Evolutionary conservation across 1,140 invertebrate species (phyloP).

Genomic region (Ceratina australensis): DNA sequence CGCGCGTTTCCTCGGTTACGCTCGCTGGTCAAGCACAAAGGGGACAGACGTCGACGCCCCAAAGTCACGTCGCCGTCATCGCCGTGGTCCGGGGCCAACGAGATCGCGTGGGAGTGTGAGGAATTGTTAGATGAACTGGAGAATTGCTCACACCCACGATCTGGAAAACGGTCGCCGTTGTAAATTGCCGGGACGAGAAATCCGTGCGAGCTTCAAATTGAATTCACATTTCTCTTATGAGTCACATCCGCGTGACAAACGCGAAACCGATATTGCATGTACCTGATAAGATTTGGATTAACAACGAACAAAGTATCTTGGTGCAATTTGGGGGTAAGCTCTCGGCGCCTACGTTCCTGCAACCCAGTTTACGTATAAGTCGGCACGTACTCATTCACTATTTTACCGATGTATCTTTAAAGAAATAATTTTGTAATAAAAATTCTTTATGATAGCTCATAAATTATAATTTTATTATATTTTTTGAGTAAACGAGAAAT

Average conservation of each 20-base stretch:
- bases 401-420: no score
- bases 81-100: conserved; percentile 1
- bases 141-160: conserved; percentile 65
- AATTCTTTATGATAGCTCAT: not conserved
- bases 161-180: conserved; percentile 49
- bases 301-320: not conserved
- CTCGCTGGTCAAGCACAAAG: conserved; percentile 62
- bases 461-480: not conserved
- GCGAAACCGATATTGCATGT: not conserved
- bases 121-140: conserved; percentile 67
- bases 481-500: no score
- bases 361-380: conserved; percentile 43
- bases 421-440: not conserved
- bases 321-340: not conserved
- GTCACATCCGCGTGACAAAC: conserved; percentile 10
- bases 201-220: conserved; percentile 32
- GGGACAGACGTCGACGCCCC: conserved; percentile 56
- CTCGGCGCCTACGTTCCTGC: conserved; percentile 39
- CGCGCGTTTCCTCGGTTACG: conserved; percentile 58
- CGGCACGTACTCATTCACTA: conserved; percentile 1
- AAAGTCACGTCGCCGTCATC: conserved; percentile 55
- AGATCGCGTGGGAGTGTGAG: conserved; percentile 60
- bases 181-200: conserved; percentile 41
- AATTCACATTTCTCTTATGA: conserved; percentile 48
- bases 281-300: not conserved